Evolutionary conservation across 2,797 vertebrate genomes (phyloP), one percentile per base, ranked within the genome.

Genomic region (Alexandromys oeconomus): DNA sequence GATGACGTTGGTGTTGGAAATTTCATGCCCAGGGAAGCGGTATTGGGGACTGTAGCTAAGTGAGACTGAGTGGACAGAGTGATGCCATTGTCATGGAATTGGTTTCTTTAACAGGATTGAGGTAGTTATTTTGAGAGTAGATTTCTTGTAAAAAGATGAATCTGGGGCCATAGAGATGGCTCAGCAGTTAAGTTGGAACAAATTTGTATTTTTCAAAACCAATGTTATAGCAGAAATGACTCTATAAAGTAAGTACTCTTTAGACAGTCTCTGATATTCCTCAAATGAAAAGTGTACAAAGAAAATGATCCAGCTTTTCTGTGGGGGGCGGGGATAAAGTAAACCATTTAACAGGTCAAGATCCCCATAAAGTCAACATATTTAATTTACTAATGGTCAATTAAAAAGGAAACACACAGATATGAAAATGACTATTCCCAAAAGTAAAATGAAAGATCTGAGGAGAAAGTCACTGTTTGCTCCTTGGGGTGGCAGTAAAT

Each of bases 131-230:
- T 40, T 87, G 19, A 74, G 51, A 59, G 11, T 43, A 43, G 69
- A 43, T 21, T 87, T 11, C 54, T 74, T 76, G 54, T 59, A 31
- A 57, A 59, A 15, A 67, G 6, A 74, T 54, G 17, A 63, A 85
- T 14, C 61, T 67, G 11, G 6, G 82, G 12, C 19, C 29, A 25
- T 25, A n/a, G 61, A 85, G 61, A 67, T 85, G 29, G 43, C 43
- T 85, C 29, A 48, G 63, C 21, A 57, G 51, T 80, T 78, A 84
- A 29, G 14, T 65, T 81, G 31, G 25, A 85, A 93, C 3, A 85
- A 95, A 90, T 69, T n/a, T 71, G 10, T 78, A 37, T 94, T 87
- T 92, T 94, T 43, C 37, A 31, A 91, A 90, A 73, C 19, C 65
- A 87, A 7, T 79, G 0, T 37, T 31, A 40, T 8, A 57, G 40